A percentile compares a stretch with the other conserved stretches of the same genome.
phyloP scores from a whole-genome alignment of 2,888 invertebrate species.

The Acleris laterana region DNA sequence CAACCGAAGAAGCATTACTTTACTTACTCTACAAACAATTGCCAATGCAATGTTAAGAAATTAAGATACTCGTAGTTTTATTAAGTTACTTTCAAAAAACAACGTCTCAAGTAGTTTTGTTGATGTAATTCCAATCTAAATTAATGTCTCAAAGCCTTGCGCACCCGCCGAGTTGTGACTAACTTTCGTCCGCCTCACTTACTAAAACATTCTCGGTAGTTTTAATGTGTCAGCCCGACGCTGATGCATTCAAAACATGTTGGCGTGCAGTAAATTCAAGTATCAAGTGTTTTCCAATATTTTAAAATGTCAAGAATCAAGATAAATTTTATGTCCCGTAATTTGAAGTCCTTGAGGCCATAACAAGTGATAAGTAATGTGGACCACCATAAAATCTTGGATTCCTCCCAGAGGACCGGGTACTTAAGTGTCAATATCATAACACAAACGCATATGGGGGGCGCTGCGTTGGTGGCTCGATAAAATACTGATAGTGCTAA shows the following conservation, averaged over 20 bases:
- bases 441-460: conserved; percentile 48
- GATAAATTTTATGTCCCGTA: conserved; percentile 14
- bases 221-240: conserved; percentile 25
- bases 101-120: conserved; percentile 21
- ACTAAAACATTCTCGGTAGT: conserved; percentile 36
- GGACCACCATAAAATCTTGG: conserved; percentile 63
- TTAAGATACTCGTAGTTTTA: too few relatives aligned
- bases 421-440: conserved; percentile 61
- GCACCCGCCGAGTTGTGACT: conserved; percentile 13
- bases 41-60: not conserved
- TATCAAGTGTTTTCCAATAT: not conserved
- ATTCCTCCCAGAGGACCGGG: conserved; percentile 56
- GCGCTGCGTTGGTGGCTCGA: conserved; percentile 61
- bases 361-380: conserved; percentile 66
- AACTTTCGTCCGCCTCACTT: conserved; percentile 29
- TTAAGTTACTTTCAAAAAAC: not conserved
- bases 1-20: too few relatives aligned
- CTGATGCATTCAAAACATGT: conserved; percentile 15
- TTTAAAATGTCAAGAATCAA: conserved; percentile 12
- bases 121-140: conserved; percentile 35
- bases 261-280: not conserved
- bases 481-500: conserved; percentile 55
- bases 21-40: too few relatives aligned
- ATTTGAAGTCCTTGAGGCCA: conserved; percentile 42
- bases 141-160: conserved; percentile 28